Evolutionary conservation across 2,888 invertebrate genomes (phyloP).

Genomic region (Heliconius erato): DNA sequence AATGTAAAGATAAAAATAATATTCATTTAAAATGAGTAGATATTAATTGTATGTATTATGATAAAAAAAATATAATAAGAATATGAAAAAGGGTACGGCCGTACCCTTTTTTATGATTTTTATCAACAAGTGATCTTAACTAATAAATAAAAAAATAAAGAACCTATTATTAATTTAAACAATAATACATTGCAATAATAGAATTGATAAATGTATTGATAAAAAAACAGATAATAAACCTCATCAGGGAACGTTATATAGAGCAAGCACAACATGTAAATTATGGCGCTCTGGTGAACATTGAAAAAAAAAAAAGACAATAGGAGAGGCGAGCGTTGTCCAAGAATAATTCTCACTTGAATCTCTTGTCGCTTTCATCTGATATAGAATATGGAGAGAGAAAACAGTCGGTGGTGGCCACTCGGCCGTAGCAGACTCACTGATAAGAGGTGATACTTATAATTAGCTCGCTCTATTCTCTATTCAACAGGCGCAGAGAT

Average conservation of each 20-base stretch:
- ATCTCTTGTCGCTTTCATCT: conserved; percentile 76
- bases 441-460: conserved; percentile 81
- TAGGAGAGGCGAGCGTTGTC: conserved; percentile 73
- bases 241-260: conserved; percentile 30
- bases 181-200: conserved; percentile 1
- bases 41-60: too few relatives aligned
- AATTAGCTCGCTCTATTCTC: conserved; percentile 81
- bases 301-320: conserved; percentile 37
- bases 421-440: conserved; percentile 50
- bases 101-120: too few relatives aligned
- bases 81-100: too few relatives aligned
- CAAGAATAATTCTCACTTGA: conserved; percentile 85
- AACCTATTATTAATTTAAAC: background rate
- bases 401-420: conserved; percentile 32
- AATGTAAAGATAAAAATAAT: too few relatives aligned
- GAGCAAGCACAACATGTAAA: conserved; percentile 40
- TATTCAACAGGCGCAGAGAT: conserved; percentile 67
- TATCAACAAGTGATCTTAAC: too few relatives aligned
- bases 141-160: too few relatives aligned
- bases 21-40: too few relatives aligned
- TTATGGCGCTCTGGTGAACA: conserved; percentile 37
- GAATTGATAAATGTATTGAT: conserved; percentile 6
- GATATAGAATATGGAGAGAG: conserved; percentile 76
- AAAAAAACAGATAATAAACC: conserved; percentile 30
- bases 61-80: too few relatives aligned